phyloP scores from a whole-genome alignment of 2,888 invertebrate species.

The Acanthopleura granulata region DNA sequence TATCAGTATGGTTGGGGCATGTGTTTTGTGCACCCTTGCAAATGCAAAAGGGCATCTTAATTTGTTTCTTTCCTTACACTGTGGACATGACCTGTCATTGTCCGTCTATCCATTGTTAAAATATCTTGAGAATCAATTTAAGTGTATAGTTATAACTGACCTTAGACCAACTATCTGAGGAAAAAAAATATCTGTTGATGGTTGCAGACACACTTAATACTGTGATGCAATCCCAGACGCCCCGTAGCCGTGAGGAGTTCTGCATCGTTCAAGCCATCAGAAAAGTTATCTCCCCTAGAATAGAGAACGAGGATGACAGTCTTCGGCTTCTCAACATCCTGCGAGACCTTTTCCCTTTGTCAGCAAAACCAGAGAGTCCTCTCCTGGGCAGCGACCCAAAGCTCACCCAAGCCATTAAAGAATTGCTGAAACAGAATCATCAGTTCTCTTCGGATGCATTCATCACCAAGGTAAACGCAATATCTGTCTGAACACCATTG shows the following conservation, averaged over 20 bases:
- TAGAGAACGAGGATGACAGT: conserved; percentile 51
- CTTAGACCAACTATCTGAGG: no score
- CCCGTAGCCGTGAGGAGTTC: conserved; percentile 48
- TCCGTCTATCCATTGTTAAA: no score
- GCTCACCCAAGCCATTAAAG: conserved; percentile 54
- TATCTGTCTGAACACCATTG: no score
- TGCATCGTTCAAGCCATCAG: conserved; percentile 54
- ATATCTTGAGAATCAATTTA: no score
- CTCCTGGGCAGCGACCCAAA: conserved; percentile 41
- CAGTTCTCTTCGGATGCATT: conserved; percentile 49
- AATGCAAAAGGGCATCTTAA: no score
- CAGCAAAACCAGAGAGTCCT: conserved; percentile 36
- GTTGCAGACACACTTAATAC: not conserved
- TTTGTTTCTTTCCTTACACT: no score
- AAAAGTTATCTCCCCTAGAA: conserved; percentile 42
- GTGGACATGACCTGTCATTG: no score
- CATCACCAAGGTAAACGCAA: conserved; percentile 53
- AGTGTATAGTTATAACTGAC: no score
- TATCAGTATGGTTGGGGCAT: no score
- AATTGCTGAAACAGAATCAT: conserved; percentile 60
- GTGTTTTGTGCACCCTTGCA: no score
- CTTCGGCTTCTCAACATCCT: conserved; percentile 44
- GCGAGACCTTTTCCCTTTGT: conserved; percentile 60
- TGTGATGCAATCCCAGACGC: conserved; percentile 2
- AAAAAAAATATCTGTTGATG: no score